These are phyloP conservation scores for Ceratosolen fusciceps DNA, from an alignment of 1,140 invertebrate species.

Conservation along the genomic window DNA sequence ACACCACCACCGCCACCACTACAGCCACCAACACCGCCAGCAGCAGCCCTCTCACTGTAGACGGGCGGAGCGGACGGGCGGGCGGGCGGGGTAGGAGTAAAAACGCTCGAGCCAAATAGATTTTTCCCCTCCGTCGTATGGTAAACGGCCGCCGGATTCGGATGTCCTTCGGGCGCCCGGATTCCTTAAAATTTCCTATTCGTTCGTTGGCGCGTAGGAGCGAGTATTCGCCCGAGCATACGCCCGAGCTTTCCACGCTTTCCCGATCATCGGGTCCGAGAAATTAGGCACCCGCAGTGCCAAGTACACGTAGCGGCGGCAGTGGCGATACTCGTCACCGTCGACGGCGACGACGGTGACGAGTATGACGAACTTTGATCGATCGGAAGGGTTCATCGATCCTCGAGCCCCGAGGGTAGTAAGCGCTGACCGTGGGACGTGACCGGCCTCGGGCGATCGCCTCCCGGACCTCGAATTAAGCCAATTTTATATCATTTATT, in stretches of 20 bases:
- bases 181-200: constrained; percentile 24
- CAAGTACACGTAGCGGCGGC: not conserved
- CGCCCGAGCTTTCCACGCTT: too few relatives aligned
- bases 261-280: not conserved
- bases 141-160: not conserved
- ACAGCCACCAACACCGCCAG: too few relatives aligned
- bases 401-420: not conserved
- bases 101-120: constrained; percentile 2
- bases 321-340: not conserved
- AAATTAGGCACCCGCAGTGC: not conserved
- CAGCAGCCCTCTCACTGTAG: too few relatives aligned
- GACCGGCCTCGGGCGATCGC: not conserved
- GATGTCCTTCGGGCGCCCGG: not conserved
- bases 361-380: too few relatives aligned
- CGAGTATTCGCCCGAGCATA: too few relatives aligned
- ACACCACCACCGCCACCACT: too few relatives aligned
- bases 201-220: not conserved
- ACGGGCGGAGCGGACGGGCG: too few relatives aligned
- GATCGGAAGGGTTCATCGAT: not conserved
- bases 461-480: not conserved
- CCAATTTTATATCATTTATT: constrained; percentile 17
- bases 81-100: too few relatives aligned
- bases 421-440: not conserved
- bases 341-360: too few relatives aligned
- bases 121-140: constrained; percentile 18